phyloP scores from a whole-genome alignment of 1,140 invertebrate genomes.

The Yoshiicerus persimilis region DNA sequence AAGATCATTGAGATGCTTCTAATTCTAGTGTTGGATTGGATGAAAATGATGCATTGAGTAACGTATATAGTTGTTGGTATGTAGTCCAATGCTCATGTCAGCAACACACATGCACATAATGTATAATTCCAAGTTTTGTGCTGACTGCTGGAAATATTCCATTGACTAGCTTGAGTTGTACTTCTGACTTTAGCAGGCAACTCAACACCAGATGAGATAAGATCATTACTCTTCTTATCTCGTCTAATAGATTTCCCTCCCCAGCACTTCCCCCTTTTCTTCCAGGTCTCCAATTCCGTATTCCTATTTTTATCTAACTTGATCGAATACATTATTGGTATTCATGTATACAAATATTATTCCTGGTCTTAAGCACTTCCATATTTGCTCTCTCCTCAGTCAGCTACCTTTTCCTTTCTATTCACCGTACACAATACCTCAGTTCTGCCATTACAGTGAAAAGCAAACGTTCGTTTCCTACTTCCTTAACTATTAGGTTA shows the following conservation, averaged over 20 bases:
- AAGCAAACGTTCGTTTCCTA: too few relatives aligned
- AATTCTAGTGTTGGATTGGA: not conserved
- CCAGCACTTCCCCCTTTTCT: not conserved
- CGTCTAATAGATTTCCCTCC: not conserved
- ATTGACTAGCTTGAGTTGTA: not conserved
- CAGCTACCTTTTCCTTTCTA: not conserved
- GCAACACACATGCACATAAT: not conserved
- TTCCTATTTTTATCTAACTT: not conserved
- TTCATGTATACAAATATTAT: slow-evolving; percentile 1
- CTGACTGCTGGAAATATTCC: not conserved
- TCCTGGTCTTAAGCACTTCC: not conserved
- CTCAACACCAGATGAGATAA: slow-evolving; percentile 16
- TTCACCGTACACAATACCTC: not conserved
- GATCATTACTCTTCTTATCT: slow-evolving; percentile 20
- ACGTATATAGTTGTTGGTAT: not conserved
- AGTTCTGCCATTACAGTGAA: not conserved
- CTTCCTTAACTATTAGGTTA: too few relatives aligned
- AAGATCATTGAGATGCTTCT: not conserved
- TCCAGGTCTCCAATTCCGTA: not conserved
- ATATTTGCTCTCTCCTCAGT: not conserved
- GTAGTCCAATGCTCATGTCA: not conserved
- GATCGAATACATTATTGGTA: not conserved
- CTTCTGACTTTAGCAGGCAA: not conserved
- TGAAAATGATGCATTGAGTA: not conserved
- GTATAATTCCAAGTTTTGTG: not conserved